These are phyloP conservation scores for Vanacampus margaritifer DNA, from an alignment of 2,113 vertebrate genomes.

Conservation along the genomic window DNA sequence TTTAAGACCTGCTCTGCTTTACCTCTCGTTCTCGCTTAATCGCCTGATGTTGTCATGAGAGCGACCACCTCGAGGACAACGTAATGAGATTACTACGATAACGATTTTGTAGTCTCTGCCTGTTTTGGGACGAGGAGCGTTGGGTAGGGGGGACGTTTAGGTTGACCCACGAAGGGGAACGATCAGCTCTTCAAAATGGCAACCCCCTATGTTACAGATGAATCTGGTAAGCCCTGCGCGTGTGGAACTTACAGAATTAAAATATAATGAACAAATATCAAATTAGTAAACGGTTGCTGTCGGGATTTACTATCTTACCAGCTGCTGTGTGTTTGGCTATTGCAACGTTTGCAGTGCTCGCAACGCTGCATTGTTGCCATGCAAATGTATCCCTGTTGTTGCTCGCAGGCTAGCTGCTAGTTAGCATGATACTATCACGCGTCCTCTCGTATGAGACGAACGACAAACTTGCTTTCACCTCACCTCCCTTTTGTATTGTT, in stretches of 20 bases:
- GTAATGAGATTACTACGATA: not conserved
- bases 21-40: not conserved
- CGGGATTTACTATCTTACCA: not conserved
- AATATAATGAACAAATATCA: not conserved
- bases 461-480: not conserved
- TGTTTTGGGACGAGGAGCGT: not conserved
- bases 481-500: too few relatives aligned
- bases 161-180: slow-evolving; percentile 52
- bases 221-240: slow-evolving; percentile 82
- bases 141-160: not conserved
- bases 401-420: slow-evolving; percentile 3
- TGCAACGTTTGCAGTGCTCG: not conserved
- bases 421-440: slow-evolving; percentile 28
- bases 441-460: not conserved
- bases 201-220: slow-evolving; percentile 93
- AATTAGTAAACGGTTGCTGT: not conserved
- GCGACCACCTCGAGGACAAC: not conserved
- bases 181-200: slow-evolving; percentile 81
- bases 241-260: slow-evolving; percentile 18
- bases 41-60: not conserved
- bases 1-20: too few relatives aligned
- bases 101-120: not conserved
- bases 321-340: not conserved
- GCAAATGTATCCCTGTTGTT: not conserved
- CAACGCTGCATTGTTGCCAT: not conserved